Base-by-base conservation (phyloP, 1,140 invertebrate genomes). In the Drosophila nigrodunni region DNA sequence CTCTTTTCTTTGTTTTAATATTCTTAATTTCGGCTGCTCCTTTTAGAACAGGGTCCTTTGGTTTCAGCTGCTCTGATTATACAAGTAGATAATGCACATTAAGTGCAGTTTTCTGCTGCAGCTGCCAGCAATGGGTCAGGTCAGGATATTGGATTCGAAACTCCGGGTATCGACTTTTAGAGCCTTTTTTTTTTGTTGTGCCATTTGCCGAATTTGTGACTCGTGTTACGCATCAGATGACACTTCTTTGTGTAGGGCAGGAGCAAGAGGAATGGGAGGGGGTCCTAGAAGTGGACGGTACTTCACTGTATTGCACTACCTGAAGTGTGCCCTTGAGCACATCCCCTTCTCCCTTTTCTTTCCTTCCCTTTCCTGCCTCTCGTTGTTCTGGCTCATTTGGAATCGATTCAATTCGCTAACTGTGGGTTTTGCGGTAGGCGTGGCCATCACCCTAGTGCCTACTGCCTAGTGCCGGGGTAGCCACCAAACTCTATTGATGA, bases 211-310 rank as follows among this genome's bases (percentile, higher is more conserved):
- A 72, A 72, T 52, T 73, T 74, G 62, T 88, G 85, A 82, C 83
- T 87, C 83, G 82, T 88, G 83, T 82, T 88, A 75, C 77, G 75
- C 82, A 65, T 74, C 75, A 85, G 79, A 74, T 66, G 75, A 50
- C 77, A 79, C 66, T 81, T 69, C 54, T 30, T 30, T 30, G 25
- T 4, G 25, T 30, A 30, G 25, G 25, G 25, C 0, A 30, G 3
- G 25, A 5, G 25, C 3, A 70, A 54, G 34, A 13, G 41, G 39
- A 43, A 43, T 13, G 41, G 41, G n/a, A 43, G 13, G 41, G 41
- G n/a, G 41, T 13, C n/a, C n/a, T n/a, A 11, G 41, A 43, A 43
- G 41, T 34, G 35, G 13, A n/a, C 54, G 50, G 37, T 11, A 57
- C 54, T 57, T 57, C 54, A 55, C 13, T 55, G 25, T 2, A 30